A percentile compares a stretch with the other conserved stretches of the same genome.
Evolutionary conservation across 2,888 invertebrate genomes (phyloP).

Genomic region (Deilephila porcellus): DNA sequence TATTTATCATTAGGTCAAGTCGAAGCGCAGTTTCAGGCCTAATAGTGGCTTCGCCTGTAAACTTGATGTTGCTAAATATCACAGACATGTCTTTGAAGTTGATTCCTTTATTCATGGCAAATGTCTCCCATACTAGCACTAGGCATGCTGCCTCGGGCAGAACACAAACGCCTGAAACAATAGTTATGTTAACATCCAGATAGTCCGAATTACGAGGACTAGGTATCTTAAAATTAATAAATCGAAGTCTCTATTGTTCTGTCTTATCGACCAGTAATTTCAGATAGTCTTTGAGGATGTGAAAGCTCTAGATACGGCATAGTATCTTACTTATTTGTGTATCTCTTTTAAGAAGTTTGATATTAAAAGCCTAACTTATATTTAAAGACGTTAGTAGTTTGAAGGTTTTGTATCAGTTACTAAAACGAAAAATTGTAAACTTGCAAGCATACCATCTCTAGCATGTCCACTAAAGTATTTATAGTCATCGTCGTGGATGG

Average conservation of each 20-base stretch:
- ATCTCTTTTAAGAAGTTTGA: too few species aligned
- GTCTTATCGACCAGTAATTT: too few species aligned
- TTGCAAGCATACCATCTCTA: conserved; percentile 47
- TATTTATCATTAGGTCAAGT: conserved; percentile 44
- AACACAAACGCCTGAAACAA: conserved; percentile 79
- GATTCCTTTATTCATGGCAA: conserved; percentile 68
- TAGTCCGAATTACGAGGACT: too few species aligned
- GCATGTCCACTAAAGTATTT: conserved; percentile 50
- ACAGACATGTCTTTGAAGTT: conserved; percentile 56
- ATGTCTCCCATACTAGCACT: conserved; percentile 77
- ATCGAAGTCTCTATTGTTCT: too few species aligned
- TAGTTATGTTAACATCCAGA: background rate
- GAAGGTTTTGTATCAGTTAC: background rate
- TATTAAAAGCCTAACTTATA: background rate
- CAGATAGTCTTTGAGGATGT: too few species aligned
- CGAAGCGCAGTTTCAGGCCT: conserved; percentile 37
- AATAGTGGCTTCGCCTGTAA: conserved; percentile 41
- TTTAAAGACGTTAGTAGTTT: background rate
- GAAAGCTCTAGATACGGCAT: too few species aligned
- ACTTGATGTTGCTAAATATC: conserved; percentile 42
- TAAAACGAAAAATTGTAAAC: background rate
- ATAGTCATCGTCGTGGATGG: conserved; percentile 58
- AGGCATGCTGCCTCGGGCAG: conserved; percentile 87
- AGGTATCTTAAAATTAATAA: too few species aligned
- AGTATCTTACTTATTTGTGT: too few species aligned